phyloP scores from a whole-genome alignment of 2,888 invertebrate genomes.

The Rhamnusium bicolor region DNA sequence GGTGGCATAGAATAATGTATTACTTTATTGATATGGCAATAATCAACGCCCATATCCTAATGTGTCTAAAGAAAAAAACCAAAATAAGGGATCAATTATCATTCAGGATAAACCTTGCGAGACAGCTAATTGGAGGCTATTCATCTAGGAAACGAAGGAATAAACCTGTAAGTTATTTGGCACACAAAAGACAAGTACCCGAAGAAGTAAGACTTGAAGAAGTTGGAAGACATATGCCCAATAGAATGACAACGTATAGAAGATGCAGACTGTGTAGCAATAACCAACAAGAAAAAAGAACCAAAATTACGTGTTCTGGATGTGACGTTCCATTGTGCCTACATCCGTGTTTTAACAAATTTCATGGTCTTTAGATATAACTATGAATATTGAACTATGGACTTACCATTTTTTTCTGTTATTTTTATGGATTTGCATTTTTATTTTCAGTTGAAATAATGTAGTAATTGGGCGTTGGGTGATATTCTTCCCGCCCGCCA shows the following conservation, averaged over 20 bases:
- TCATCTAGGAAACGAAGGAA: slow-evolving; percentile 17
- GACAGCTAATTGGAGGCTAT: slow-evolving; percentile 24
- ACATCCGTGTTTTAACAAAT: slow-evolving; percentile 26
- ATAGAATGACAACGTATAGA: slow-evolving; percentile 15
- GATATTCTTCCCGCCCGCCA: no score
- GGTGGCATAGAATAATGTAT: slow-evolving; percentile 28
- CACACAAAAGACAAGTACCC: slow-evolving; percentile 22
- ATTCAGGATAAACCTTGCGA: slow-evolving; percentile 21
- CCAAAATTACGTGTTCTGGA: slow-evolving; percentile 19
- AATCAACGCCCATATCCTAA: slow-evolving; percentile 20
- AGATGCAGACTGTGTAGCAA: slow-evolving; percentile 31
- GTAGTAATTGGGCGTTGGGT: no score
- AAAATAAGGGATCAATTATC: slow-evolving; percentile 6
- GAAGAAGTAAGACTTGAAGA: slow-evolving; percentile 18
- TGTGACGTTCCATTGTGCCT: slow-evolving; percentile 27
- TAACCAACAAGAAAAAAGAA: slow-evolving; percentile 16
- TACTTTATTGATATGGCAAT: slow-evolving; percentile 22
- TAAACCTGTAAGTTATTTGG: slow-evolving; percentile 26
- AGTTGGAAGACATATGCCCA: slow-evolving; percentile 25
- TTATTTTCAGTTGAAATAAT: no score
- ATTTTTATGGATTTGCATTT: no score
- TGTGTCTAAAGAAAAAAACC: background rate
- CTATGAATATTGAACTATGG: no score
- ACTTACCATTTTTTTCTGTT: no score
- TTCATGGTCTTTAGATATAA: no score